phyloP scores from a whole-genome alignment of 2,888 invertebrate species.

The Megaustenia siamemsis region DNA sequence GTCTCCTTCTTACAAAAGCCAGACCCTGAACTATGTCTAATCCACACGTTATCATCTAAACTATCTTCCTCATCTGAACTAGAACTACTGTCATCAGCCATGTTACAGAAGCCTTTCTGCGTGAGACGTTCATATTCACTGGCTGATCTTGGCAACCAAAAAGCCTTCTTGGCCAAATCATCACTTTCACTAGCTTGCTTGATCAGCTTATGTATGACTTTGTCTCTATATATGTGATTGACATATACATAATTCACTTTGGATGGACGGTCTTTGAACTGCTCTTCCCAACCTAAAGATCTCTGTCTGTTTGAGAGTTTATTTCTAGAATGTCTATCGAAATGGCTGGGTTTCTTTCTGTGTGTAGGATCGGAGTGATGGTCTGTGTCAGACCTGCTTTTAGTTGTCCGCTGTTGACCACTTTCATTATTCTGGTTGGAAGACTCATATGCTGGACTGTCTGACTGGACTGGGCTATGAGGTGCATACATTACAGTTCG shows the following conservation, averaged over 20 bases:
- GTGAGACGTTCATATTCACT: slow-evolving; percentile 63
- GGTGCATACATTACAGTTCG: slow-evolving; percentile 51
- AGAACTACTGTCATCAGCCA: slow-evolving; percentile 71
- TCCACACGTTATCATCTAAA: slow-evolving; percentile 74
- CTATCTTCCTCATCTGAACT: slow-evolving; percentile 71
- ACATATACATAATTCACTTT: slow-evolving; percentile 75
- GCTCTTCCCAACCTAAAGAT: slow-evolving; percentile 75
- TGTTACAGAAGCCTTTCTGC: slow-evolving; percentile 58
- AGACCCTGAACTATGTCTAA: slow-evolving; percentile 68
- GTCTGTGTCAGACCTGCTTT: slow-evolving; percentile 68
- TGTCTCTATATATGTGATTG: slow-evolving; percentile 74
- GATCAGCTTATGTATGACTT: slow-evolving; percentile 72
- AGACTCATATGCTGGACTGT: slow-evolving; percentile 53
- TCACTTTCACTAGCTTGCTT: slow-evolving; percentile 67
- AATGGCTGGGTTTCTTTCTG: slow-evolving; percentile 62
- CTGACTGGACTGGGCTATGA: slow-evolving; percentile 58
- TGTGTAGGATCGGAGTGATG: slow-evolving; percentile 75
- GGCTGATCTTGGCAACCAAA: slow-evolving; percentile 72
- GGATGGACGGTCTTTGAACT: slow-evolving; percentile 66
- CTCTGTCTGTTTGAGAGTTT: slow-evolving; percentile 68
- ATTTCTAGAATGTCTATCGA: slow-evolving; percentile 63
- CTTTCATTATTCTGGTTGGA: slow-evolving; percentile 36
- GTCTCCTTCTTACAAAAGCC: slow-evolving; percentile 77
- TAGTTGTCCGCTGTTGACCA: slow-evolving; percentile 40
- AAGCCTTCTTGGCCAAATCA: slow-evolving; percentile 64